Conservation (phyloP, 2,797 vertebrate species). For the Mastacembelus armatus region DNA sequence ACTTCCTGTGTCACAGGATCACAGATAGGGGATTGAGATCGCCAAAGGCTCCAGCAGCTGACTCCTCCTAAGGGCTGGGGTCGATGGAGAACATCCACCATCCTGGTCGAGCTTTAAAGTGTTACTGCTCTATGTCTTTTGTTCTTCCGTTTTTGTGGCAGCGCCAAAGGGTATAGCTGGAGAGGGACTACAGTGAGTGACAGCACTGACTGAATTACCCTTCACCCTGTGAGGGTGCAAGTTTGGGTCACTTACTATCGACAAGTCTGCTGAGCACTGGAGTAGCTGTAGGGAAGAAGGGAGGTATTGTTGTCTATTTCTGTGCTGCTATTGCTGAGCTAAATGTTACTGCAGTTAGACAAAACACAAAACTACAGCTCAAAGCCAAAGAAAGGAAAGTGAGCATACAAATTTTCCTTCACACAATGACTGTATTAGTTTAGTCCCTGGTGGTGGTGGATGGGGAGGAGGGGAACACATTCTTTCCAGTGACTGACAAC, state of each 20-base stretch:
- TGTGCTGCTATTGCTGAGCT: conserved; percentile 43
- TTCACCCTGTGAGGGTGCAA: conserved; percentile 73
- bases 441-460: conserved; percentile 11
- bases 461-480: conserved; percentile 14
- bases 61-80: conserved; percentile 51
- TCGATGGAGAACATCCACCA: conserved; percentile 61
- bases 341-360: conserved; percentile 55
- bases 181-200: conserved; percentile 65
- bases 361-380: conserved; percentile 47
- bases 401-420: conserved; percentile 31
- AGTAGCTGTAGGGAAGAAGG: conserved; percentile 62
- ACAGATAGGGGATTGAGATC: conserved; percentile 49
- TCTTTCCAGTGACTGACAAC: conserved; percentile 63
- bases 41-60: conserved; percentile 38
- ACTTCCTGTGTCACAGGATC: conserved; percentile 50
- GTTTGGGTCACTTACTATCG: conserved; percentile 78
- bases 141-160: conserved; percentile 50
- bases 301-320: conserved; percentile 55
- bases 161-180: conserved; percentile 60
- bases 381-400: conserved; percentile 49
- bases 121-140: conserved; percentile 58
- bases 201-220: conserved; percentile 73
- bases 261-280: conserved; percentile 58
- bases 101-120: conserved; percentile 55
- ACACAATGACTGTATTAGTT: conserved; percentile 43